A percentile compares a stretch with the other conserved stretches of the same genome.
These are phyloP conservation scores for Odontocolon sp. DNA, from an alignment of 2,888 invertebrate genomes.

Conservation along the genomic window DNA sequence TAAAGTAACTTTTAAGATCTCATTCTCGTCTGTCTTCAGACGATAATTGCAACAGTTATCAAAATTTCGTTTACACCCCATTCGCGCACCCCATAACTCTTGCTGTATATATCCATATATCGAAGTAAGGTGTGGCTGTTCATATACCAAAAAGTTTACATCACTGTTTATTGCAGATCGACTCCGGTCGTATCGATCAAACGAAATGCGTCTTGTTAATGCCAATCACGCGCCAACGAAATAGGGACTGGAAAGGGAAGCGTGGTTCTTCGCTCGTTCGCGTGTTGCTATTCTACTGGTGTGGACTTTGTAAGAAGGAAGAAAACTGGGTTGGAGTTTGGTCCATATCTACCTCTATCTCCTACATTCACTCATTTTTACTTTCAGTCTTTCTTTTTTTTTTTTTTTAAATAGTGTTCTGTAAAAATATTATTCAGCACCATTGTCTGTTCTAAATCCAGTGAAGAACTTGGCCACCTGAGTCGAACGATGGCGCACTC, in stretches of 20 bases:
- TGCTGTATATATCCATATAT: background rate
- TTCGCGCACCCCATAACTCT: no score
- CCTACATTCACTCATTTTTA: background rate
- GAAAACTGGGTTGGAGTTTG: background rate
- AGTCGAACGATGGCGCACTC: slow-evolving; percentile 42
- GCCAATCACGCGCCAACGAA: slow-evolving; percentile 53
- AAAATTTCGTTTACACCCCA: no score
- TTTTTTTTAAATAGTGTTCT: slow-evolving; percentile 36
- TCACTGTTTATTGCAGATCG: slow-evolving; percentile 22
- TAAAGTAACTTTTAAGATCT: no score
- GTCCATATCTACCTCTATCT: slow-evolving; percentile 11
- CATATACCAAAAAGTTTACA: background rate
- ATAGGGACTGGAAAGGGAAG: slow-evolving; percentile 11
- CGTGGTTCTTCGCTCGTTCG: slow-evolving; percentile 28
- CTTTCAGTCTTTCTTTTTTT: background rate
- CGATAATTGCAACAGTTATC: no score
- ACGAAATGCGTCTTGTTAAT: slow-evolving; percentile 36
- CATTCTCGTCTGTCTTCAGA: no score
- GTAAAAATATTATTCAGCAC: slow-evolving; percentile 52
- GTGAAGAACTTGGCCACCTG: slow-evolving; percentile 12
- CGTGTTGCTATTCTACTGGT: slow-evolving; percentile 14
- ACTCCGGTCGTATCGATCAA: slow-evolving; percentile 40
- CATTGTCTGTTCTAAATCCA: slow-evolving; percentile 44
- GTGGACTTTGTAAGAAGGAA: slow-evolving; percentile 35
- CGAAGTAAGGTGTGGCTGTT: background rate